Evolutionary conservation across 2,797 vertebrate species (phyloP).

Genomic region (Clarias laeviceps): DNA sequence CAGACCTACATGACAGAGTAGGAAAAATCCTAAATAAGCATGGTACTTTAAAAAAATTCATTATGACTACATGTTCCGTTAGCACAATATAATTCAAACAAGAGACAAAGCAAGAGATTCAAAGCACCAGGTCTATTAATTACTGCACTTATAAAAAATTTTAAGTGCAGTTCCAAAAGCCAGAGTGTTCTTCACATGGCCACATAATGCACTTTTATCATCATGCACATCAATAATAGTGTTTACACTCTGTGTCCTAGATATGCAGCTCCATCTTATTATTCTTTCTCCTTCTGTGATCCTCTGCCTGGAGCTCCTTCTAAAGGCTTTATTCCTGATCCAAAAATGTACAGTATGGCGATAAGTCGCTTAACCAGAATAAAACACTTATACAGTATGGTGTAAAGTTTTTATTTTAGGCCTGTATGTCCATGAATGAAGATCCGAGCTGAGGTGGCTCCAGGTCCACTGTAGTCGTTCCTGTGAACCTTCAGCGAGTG

Average conservation of each 20-base stretch:
- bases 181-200: neutral
- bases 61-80: too few species aligned
- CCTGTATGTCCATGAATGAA: too few species aligned
- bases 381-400: too few species aligned
- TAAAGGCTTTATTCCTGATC: neutral
- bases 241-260: constrained; percentile 34
- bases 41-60: neutral
- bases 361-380: too few species aligned
- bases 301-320: neutral
- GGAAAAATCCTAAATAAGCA: constrained; percentile 2
- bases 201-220: constrained; percentile 24
- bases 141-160: neutral
- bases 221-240: constrained; percentile 36
- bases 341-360: neutral
- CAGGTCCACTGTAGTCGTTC: too few species aligned
- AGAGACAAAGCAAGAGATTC: neutral
- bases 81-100: neutral
- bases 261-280: constrained; percentile 1
- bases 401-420: too few species aligned
- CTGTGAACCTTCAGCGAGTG: too few species aligned
- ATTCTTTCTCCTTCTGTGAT: neutral
- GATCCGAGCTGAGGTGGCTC: too few species aligned
- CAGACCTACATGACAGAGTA: constrained; percentile 67
- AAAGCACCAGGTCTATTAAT: neutral
- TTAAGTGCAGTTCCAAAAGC: neutral